These are phyloP conservation scores for Drosophila repleta DNA, from an alignment of 1,140 invertebrate genomes.

Conservation along the genomic window DNA sequence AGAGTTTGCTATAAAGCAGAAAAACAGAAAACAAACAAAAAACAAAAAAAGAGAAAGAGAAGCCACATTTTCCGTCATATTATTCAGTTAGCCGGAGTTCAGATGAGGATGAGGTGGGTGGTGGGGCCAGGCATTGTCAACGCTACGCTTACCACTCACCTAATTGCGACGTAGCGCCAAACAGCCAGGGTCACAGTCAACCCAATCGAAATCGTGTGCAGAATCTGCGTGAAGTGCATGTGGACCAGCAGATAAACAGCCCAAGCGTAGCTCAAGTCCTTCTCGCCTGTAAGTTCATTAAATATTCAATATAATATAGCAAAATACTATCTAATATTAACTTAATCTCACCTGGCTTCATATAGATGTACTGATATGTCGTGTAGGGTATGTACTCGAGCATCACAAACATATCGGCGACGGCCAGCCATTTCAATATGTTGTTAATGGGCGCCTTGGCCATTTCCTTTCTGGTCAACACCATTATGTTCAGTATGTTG, in stretches of 20 bases:
- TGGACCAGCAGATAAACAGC: slow-evolving; percentile 91
- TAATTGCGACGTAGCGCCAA: slow-evolving; percentile 83
- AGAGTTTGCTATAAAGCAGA: slow-evolving; percentile 76
- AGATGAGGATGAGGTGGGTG: not conserved
- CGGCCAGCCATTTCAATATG: slow-evolving; percentile 91
- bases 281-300: slow-evolving; percentile 69
- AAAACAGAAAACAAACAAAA: slow-evolving; percentile 40
- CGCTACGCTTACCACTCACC: slow-evolving; percentile 51
- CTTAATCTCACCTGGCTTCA: slow-evolving; percentile 83
- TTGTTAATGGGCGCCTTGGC: slow-evolving; percentile 92
- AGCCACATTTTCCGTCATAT: slow-evolving; percentile 63
- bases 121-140: not conserved
- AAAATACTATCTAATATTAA: too few species aligned
- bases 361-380: slow-evolving; percentile 89
- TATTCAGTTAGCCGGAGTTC: slow-evolving; percentile 42
- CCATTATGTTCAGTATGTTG: slow-evolving; percentile 95
- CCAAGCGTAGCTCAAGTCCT: slow-evolving; percentile 87
- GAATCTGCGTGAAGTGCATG: slow-evolving; percentile 91
- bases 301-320: not conserved
- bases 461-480: slow-evolving; percentile 93
- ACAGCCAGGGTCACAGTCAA: slow-evolving; percentile 92
- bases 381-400: slow-evolving; percentile 93
- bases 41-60: slow-evolving; percentile 46
- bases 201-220: slow-evolving; percentile 95
- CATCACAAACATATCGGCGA: slow-evolving; percentile 94